Evolutionary conservation across 2,797 vertebrate genomes (phyloP).

Genomic region (Myotis daubentonii): DNA sequence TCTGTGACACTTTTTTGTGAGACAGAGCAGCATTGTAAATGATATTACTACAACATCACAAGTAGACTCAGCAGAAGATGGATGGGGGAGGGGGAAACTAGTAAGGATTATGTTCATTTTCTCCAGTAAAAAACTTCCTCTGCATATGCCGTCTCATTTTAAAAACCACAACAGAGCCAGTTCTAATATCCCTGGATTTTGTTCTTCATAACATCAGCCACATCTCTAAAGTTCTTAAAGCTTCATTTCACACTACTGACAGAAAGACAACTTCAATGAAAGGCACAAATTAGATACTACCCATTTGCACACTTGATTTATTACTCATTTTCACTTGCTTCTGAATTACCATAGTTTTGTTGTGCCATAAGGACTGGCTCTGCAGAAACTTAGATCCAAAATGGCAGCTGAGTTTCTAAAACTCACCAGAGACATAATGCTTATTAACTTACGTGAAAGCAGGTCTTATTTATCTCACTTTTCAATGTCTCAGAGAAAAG

Average conservation of each 20-base stretch:
- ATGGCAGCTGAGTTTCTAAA: slow-evolving; percentile 76
- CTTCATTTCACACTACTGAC: background rate
- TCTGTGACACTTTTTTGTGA: slow-evolving; percentile 1
- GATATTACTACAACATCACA: background rate
- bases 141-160: background rate
- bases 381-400: slow-evolving; percentile 71
- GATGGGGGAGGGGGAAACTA: too few relatives aligned
- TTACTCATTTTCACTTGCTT: slow-evolving; percentile 46
- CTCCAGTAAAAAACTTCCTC: slow-evolving; percentile 56
- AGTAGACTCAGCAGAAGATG: background rate
- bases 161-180: slow-evolving; percentile 42
- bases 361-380: slow-evolving; percentile 21
- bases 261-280: slow-evolving; percentile 41
- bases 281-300: slow-evolving; percentile 5
- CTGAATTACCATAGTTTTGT: slow-evolving; percentile 10
- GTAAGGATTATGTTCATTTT: background rate
- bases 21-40: background rate
- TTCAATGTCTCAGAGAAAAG: slow-evolving; percentile 31
- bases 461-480: slow-evolving; percentile 37
- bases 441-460: background rate
- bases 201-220: slow-evolving; percentile 3
- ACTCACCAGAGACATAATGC: slow-evolving; percentile 12
- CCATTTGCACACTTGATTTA: background rate
- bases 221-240: slow-evolving; percentile 44
- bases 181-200: slow-evolving; percentile 11